A percentile compares a stretch with the other conserved stretches of the same genome.
These are phyloP conservation scores for Tupaia tana DNA, from an alignment of 2,113 vertebrate species.

Conservation along the genomic window DNA sequence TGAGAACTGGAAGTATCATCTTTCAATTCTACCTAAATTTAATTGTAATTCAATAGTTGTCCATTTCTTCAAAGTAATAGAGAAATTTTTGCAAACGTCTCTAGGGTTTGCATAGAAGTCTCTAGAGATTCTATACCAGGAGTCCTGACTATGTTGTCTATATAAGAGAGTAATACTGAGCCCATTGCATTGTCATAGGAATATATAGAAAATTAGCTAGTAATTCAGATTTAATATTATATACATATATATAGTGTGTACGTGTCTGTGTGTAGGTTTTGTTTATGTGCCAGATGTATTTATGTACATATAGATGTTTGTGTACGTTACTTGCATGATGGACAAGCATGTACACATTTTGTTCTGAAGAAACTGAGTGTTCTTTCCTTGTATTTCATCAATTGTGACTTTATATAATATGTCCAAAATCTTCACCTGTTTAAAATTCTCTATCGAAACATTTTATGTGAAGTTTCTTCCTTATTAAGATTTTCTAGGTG, in stretches of 20 bases:
- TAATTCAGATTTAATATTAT: background rate
- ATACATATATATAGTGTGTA: background rate
- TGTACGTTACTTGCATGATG: background rate
- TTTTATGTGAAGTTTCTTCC: background rate
- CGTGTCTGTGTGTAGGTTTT: background rate
- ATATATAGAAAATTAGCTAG: background rate
- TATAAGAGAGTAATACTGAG: conserved; percentile 13
- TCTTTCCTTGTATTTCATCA: background rate
- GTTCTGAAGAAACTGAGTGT: background rate
- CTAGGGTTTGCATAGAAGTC: background rate
- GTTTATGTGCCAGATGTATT: background rate
- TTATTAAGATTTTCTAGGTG: background rate
- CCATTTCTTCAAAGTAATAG: conserved; percentile 52
- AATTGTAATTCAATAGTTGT: conserved; percentile 64
- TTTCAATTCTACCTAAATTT: conserved; percentile 75
- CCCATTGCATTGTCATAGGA: background rate
- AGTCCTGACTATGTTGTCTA: background rate
- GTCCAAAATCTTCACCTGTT: too few species aligned
- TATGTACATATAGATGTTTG: background rate
- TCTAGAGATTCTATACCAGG: background rate
- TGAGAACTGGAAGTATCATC: conserved; percentile 67
- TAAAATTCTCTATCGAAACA: too few species aligned
- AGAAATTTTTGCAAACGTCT: conserved; percentile 66
- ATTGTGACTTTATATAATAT: too few species aligned
- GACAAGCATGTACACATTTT: background rate